These are phyloP conservation scores for Desmodus rotundus DNA, from an alignment of 2,113 vertebrate genomes.

Conservation along the genomic window DNA sequence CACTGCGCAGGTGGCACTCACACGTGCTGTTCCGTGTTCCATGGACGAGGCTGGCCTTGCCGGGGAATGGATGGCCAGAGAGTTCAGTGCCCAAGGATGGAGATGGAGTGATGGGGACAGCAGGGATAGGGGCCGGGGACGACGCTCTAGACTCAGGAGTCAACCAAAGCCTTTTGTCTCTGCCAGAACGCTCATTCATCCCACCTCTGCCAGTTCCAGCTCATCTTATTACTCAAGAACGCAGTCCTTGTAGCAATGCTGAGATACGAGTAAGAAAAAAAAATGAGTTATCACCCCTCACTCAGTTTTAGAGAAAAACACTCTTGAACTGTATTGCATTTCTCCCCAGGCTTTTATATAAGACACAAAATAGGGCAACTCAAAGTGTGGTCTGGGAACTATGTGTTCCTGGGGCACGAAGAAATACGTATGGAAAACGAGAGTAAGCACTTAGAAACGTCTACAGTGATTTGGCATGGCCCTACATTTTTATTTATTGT, in stretches of 20 bases:
- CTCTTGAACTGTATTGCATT: not conserved
- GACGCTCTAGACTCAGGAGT: not conserved
- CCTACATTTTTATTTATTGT: not conserved
- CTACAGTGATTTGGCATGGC: not conserved
- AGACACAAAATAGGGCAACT: not conserved
- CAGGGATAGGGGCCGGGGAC: not conserved
- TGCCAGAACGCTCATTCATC: not conserved
- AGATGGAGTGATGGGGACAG: not conserved
- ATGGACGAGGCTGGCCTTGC: not conserved
- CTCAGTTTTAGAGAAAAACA: not conserved
- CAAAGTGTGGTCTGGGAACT: not conserved
- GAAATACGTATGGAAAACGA: not conserved
- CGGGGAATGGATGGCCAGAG: not conserved
- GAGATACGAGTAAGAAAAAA: not conserved
- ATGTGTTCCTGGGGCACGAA: not conserved
- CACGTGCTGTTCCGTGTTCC: rapidly evolving
- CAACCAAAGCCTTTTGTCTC: not conserved
- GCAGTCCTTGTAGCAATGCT: not conserved
- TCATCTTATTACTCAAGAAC: not conserved
- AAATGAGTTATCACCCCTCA: not conserved
- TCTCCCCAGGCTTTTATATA: not conserved
- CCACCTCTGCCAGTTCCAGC: not conserved
- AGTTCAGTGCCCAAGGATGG: not conserved
- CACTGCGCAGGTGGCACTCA: not conserved
- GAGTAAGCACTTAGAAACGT: not conserved